Evolutionary conservation across 2,888 invertebrate genomes (phyloP), one percentile per base, ranked within the genome.

Genomic region (Steinernema carpocapsae): DNA sequence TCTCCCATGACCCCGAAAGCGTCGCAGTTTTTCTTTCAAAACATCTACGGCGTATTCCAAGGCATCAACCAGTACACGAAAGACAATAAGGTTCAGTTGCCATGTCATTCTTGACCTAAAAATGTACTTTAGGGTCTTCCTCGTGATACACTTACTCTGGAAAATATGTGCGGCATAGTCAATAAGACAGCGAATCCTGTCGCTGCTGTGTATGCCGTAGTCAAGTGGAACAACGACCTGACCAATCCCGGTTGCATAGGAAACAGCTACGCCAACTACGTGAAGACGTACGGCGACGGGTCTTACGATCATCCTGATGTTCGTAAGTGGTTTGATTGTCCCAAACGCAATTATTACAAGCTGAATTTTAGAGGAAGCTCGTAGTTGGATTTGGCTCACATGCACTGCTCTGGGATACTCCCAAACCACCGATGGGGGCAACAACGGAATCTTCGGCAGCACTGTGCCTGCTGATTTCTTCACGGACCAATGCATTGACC

Each of bases 1-100:
- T 19, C 26, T 64, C 64, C 64, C 3, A 64, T 14, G 64, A 64
- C 64, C 1, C 48, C 48, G 48, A 48, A 42, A 37, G 70, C 43
- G 19, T 48, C 71, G 19, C 74, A 74, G 22, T 51, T 82, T 52
- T 81, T 84, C 56, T 82, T 82, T 52, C 80, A 78, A 6, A 84
- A 83, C 72, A 48, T 84, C 12, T 83, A 77, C 77, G 78, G 79
- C 70, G 76, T 76, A n/a, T 83, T 79, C 73, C 84, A 84, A 75
- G 82, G 83, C 76, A 81, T 84, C 82, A 82, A 80, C 42, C 84
- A 84, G 70, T 84, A 84, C 74, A 83, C 84, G 1, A 81, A 83
- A 48, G 84, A 84, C 72, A 82, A 82, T 73, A 24, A 32, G 29
- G 64, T 64, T 6, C 22, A 32, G 2, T 64, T 4, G n/a, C 7